Evolutionary conservation across 2,888 invertebrate species (phyloP), one percentile per base, ranked within the genome.

Genomic region (Zonitis immaculata): DNA sequence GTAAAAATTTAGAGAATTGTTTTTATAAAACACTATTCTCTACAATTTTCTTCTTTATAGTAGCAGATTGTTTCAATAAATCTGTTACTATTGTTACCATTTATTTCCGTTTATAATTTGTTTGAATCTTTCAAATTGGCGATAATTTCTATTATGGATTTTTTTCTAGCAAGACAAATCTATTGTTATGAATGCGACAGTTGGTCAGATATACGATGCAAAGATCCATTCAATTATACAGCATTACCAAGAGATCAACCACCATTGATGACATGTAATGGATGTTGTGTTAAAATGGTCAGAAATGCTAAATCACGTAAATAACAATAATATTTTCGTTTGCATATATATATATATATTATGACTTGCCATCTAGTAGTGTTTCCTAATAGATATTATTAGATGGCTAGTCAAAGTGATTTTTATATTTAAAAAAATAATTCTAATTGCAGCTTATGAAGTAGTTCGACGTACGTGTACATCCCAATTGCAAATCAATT

Each of bases 231-330:
- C 79, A 94, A 95, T 79, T 92, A 91, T 76, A 93, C 93, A 12
- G 90, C 91, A 5, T 77, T 92, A 66, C 92, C 91, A 1, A 80
- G 89, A 48, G 91, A 92, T 74, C 91, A 91, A 76, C 94, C 94
- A 6, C 91, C 92, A 0, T 76, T 92, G 66, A 86, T 89, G 82
- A 88, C 89, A 26, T 95, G 95, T 75, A 88, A 91, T 72, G 95
- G 95, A 30, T 95, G 94, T 78, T 95, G 95, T 77, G 94, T 95
- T 55, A 95, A 95, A 80, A 93, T 95, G 89, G 93, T 95, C 70
- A 87, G 93, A 61, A 91, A 93, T 75, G 87, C 90, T 54, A 89
- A 89, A 79, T 88, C 90, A 76, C 86, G 93, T 93, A 74, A 89
- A 16, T 35, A 35, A 27, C 7, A 27, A 27, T 27, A n/a, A n/a